These are phyloP conservation scores for Polypterus bichir DNA, from an alignment of 2,113 vertebrate genomes.

Conservation along the genomic window DNA sequence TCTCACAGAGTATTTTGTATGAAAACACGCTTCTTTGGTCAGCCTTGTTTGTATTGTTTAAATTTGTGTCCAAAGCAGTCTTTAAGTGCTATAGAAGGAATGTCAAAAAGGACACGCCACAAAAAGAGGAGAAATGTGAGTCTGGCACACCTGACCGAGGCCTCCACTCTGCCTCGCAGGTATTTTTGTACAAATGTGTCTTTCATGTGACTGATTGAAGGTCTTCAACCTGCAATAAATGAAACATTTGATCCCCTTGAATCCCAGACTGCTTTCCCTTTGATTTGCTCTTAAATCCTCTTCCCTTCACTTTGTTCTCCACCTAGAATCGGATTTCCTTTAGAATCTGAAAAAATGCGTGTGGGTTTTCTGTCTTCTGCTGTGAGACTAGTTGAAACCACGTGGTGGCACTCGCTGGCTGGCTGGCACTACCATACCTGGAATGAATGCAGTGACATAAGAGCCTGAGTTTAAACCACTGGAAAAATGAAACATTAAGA, in stretches of 20 bases:
- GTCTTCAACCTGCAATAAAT: conserved; percentile 84
- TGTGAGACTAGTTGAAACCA: conserved; percentile 11
- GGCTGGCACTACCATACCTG: too few relatives aligned
- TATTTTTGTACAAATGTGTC: conserved; percentile 75
- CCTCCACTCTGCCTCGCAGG: conserved; percentile 57
- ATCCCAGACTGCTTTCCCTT: conserved; percentile 72
- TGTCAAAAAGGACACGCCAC: conserved; percentile 29
- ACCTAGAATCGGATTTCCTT: conserved; percentile 70
- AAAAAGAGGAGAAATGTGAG: conserved; percentile 54
- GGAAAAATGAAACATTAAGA: too few relatives aligned
- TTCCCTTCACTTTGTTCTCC: conserved; percentile 71
- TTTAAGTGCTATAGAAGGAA: conserved; percentile 34
- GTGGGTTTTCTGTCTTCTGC: conserved; percentile 40
- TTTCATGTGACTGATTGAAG: conserved; percentile 79
- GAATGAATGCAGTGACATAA: too few relatives aligned
- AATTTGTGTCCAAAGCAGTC: too few relatives aligned
- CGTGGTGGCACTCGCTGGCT: too few relatives aligned
- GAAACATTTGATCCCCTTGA: conserved; percentile 92
- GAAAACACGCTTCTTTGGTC: too few relatives aligned
- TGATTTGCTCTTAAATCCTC: conserved; percentile 73
- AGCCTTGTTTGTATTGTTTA: too few relatives aligned
- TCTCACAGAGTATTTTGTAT: too few relatives aligned
- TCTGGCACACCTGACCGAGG: conserved; percentile 50
- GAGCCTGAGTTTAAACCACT: too few relatives aligned
- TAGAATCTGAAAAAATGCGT: conserved; percentile 66